Conservation (phyloP, 1,140 invertebrate genomes). For the Rhopalosiphum maidis region DNA sequence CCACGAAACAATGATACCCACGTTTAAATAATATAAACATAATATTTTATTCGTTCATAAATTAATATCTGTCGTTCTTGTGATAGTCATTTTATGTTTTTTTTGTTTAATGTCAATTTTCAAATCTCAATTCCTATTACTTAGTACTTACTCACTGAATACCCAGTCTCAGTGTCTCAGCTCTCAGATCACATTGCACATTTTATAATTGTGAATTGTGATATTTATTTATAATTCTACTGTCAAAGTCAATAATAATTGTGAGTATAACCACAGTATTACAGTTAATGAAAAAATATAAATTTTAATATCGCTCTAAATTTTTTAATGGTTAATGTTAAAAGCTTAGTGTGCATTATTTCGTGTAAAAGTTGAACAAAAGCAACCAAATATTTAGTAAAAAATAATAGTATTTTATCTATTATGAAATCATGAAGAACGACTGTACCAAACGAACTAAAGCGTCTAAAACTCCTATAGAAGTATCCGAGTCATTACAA, state of each 20-base stretch:
- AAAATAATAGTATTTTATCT: background rate
- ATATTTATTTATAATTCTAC: background rate
- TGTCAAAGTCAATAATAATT: background rate
- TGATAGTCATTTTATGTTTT: background rate
- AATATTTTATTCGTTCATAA: background rate
- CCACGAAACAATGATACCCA: background rate
- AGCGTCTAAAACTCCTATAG: background rate
- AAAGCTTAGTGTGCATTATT: background rate
- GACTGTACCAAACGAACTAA: conserved; percentile 26
- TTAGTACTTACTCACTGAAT: too few relatives aligned
- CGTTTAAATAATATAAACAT: conserved; percentile 23
- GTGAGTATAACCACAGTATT: background rate
- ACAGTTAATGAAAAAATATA: background rate
- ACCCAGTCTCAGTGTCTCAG: background rate
- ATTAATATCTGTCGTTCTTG: background rate
- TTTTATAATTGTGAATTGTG: too few relatives aligned
- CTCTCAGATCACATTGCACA: background rate
- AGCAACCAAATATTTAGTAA: background rate
- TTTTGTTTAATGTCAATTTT: background rate
- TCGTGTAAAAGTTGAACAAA: background rate
- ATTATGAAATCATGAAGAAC: conserved; percentile 54
- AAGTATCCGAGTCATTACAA: conserved; percentile 43
- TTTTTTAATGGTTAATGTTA: background rate
- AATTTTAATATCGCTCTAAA: background rate
- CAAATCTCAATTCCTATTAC: too few relatives aligned